phyloP scores from a whole-genome alignment of 2,797 vertebrate species.

The Mus caroli region DNA sequence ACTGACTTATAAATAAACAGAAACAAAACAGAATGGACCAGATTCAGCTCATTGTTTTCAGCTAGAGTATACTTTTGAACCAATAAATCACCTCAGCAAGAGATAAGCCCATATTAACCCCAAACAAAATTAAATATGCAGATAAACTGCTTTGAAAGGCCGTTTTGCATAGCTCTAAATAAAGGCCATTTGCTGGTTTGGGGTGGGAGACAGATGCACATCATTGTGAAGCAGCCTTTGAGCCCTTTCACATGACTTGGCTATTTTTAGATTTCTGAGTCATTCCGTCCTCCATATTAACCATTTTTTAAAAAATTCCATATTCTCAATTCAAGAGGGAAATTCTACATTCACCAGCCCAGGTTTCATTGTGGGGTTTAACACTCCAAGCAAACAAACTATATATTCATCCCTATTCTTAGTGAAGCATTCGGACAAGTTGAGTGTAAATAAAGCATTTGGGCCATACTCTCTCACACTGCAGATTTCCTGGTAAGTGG shows the following conservation, averaged over 20 bases:
- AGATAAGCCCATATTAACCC: not conserved
- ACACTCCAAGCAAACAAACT: constrained; percentile 64
- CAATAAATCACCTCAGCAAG: not conserved
- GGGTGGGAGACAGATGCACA: constrained; percentile 67
- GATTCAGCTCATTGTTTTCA: not conserved
- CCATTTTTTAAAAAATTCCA: constrained; percentile 77
- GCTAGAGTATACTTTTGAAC: constrained; percentile 14
- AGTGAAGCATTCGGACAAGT: constrained; percentile 68
- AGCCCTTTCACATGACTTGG: constrained; percentile 75
- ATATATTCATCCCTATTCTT: constrained; percentile 75
- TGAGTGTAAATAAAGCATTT: constrained; percentile 72
- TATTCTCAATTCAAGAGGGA: constrained; percentile 75
- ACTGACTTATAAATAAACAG: constrained; percentile 33
- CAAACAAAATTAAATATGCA: constrained; percentile 46
- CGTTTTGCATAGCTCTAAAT: constrained; percentile 71
- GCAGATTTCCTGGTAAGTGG: constrained; percentile 51
- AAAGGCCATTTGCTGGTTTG: constrained; percentile 61
- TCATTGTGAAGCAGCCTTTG: constrained; percentile 66
- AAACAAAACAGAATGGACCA: constrained; percentile 17
- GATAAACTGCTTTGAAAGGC: constrained; percentile 29
- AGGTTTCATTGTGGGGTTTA: constrained; percentile 69
- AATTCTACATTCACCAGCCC: constrained; percentile 56
- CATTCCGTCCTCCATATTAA: constrained; percentile 70
- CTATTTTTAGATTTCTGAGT: constrained; percentile 82
- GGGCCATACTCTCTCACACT: constrained; percentile 18